Conservation (phyloP, 2,113 vertebrate species). For the Beaufortia kweichowensis region DNA sequence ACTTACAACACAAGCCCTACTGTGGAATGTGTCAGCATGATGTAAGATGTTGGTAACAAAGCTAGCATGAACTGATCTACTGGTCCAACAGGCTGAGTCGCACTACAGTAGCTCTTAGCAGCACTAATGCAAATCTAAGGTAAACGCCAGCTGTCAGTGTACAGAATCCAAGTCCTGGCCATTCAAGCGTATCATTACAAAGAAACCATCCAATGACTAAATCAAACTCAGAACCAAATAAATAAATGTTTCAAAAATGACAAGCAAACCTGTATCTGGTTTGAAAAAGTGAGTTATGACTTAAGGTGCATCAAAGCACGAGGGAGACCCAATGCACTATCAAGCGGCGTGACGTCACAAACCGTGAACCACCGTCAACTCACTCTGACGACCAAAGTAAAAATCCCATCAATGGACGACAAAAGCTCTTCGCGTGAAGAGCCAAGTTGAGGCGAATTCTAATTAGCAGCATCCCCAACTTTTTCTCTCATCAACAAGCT, state of each 20-base stretch:
- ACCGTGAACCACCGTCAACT: constrained; percentile 14
- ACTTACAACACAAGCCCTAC: constrained; percentile 21
- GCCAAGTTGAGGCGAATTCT: constrained; percentile 29
- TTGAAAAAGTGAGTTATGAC: neutral
- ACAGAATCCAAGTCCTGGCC: neutral
- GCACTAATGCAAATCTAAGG: constrained; percentile 35
- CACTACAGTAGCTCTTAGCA: constrained; percentile 8
- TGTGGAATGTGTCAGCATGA: constrained; percentile 46
- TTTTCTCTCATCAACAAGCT: neutral
- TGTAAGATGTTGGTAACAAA: constrained; percentile 41
- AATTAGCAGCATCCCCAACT: constrained; percentile 22
- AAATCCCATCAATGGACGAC: neutral
- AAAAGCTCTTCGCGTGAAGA: constrained; percentile 2
- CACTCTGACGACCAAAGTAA: neutral
- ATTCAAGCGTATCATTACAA: neutral
- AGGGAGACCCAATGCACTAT: constrained; percentile 1
- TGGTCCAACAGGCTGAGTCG: constrained; percentile 40
- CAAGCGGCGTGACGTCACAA: constrained; percentile 17
- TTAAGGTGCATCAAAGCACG: constrained; percentile 1
- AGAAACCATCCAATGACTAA: neutral
- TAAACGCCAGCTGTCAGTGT: constrained; percentile 24
- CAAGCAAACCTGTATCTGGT: no score
- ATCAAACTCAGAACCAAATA: neutral
- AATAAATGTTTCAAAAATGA: neutral
- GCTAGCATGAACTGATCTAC: constrained; percentile 36